A percentile compares a stretch with the other conserved stretches of the same genome.
Evolutionary conservation across 2,113 vertebrate species (phyloP).

Genomic region (Oxygymnocypris stewartii): DNA sequence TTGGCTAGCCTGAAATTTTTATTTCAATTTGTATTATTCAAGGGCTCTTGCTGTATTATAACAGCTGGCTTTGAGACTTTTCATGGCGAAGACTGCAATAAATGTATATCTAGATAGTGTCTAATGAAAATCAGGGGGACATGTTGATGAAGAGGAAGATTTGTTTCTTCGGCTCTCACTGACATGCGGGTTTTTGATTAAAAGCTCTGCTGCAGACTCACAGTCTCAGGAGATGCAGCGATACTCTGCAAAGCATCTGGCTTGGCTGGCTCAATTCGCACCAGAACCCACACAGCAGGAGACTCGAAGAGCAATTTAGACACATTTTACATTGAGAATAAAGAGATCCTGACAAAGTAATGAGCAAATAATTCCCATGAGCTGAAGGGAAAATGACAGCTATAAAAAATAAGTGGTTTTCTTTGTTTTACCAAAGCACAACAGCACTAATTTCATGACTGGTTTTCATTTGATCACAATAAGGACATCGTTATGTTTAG

Average conservation of each 20-base stretch:
- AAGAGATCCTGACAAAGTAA: constrained; percentile 45
- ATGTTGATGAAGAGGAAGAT: constrained; percentile 44
- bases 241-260: constrained; percentile 49
- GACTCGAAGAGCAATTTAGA: constrained; percentile 46
- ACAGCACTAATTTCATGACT: neutral
- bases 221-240: constrained; percentile 33
- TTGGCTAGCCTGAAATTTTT: neutral
- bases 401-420: neutral
- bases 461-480: neutral
- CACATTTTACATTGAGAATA: constrained; percentile 49
- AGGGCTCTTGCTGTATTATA: neutral
- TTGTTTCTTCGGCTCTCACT: constrained; percentile 23
- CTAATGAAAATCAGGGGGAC: constrained; percentile 37
- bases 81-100: neutral
- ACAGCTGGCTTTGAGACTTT: neutral
- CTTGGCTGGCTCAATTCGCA: constrained; percentile 52
- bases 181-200: constrained; percentile 51
- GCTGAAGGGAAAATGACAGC: neutral
- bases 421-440: neutral
- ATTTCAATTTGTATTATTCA: neutral
- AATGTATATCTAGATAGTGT: neutral
- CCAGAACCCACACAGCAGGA: constrained; percentile 53
- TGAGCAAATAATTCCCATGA: neutral
- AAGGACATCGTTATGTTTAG: neutral
- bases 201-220: constrained; percentile 25